Base-by-base conservation (phyloP, 2,797 vertebrate genomes). In the Heterohyrax brucei region DNA sequence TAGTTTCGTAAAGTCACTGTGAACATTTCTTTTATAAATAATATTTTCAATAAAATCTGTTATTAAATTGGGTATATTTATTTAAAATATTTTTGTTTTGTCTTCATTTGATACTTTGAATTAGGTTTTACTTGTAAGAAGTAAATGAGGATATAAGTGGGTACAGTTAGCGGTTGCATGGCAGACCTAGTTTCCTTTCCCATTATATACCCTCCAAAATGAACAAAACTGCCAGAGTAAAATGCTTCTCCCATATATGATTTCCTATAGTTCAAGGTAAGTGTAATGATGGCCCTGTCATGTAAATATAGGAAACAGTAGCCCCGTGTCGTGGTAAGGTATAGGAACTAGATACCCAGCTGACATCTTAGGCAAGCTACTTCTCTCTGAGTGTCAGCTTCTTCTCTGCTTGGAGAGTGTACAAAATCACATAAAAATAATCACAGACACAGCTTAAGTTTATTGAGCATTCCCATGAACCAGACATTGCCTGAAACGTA, bases 71-170 rank as follows among this genome's bases (percentile, higher is more conserved):
- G 10, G 0, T 24, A 50, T 68, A 22, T 85, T 85, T 82, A 50
- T 44, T 33, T 61, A 72, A 73, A 56, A 85, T 18, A 26, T 76
- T 8, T 56, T 19, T 19, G 21, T 76, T 61, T 56, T 18, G 48
- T 14, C 62, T 85, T 64, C 46, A 81, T 59, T 87, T 81, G 56
- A 28, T 33, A 75, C 14, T 80, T 70, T 81, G 33, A 84, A 61
- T 56, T 73, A 64, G 33, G 44, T 76, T 91, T 93, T 81, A 33
- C 68, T 75, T 76, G 4, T 76, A 81, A 66, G 22, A 75, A 80
- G 26, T 72, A 50, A 86, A 56, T n/a, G 4, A 73, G 33, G 10
- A 46, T n/a, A 13, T 66, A 53, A 73, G n/a, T 61, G 1, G 28
- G n/a, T 56, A n/a, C 3, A 10, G 8, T 48, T 48, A 8, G 59